Percentiles rank a stretch among this genome's conserved stretches.
phyloP scores from a whole-genome alignment of 2,888 invertebrate genomes.

The Embidobia sp. region DNA sequence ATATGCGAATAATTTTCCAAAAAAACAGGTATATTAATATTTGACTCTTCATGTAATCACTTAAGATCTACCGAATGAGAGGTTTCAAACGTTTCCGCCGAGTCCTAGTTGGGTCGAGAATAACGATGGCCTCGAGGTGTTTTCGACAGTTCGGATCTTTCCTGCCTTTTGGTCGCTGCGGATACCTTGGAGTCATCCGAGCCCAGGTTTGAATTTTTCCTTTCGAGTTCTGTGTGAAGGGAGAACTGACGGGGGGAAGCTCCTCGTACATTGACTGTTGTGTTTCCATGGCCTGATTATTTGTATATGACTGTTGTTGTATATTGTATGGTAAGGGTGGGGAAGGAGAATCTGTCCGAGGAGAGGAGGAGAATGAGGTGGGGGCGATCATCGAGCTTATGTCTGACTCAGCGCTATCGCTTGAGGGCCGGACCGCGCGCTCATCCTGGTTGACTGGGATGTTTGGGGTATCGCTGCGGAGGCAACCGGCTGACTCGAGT shows the following conservation, averaged over 20 bases:
- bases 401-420: no score
- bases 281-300: not conserved
- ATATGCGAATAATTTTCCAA: not conserved
- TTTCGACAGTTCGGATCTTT: no score
- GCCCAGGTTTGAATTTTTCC: not conserved
- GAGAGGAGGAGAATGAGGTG: no score
- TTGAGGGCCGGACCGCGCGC: not conserved
- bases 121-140: not conserved
- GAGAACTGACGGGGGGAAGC: not conserved
- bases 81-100: not conserved
- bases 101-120: not conserved
- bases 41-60: not conserved
- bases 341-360: not conserved
- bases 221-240: not conserved
- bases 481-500: no score
- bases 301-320: no score
- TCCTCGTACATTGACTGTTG: not conserved
- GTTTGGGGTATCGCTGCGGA: no score
- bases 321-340: no score
- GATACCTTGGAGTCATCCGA: not conserved
- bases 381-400: no score
- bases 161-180: not conserved
- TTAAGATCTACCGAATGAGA: not conserved
- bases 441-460: no score
- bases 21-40: not conserved